Evolutionary conservation across 2,113 vertebrate species (phyloP), one percentile per base, ranked within the genome.

Genomic region (Aleadryas rufinucha): DNA sequence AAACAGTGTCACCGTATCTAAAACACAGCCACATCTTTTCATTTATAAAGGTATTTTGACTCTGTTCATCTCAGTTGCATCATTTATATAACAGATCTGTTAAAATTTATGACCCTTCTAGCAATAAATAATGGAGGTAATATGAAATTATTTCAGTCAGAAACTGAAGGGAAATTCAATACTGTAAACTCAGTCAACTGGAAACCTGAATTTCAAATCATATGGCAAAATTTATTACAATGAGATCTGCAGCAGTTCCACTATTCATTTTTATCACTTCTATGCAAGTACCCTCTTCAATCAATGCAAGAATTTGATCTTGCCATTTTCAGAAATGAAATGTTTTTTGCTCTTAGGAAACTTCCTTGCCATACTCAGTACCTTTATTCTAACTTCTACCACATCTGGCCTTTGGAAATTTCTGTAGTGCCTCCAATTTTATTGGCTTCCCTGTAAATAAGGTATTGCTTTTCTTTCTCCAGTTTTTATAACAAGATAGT

Each of bases 201-300:
- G 64, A 94, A 95, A 93, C 44, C 28, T 66, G 74, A 71, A 92
- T 92, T 94, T 95, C 76, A 89, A 95, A 96, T 94, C 57, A 37
- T 33, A 81, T 12, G 7, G 61, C 37, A 87, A 87, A 95, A 96
- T 91, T 88, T 94, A 86, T 95, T 93, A 79, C 57, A 92, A 78
- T 54, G 49, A 95, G 44, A 76, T 79, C 37, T 82, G 65, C 53
- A 84, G 87, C 61, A 83, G 44, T 83, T 87, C 60, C 71, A 42
- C 68, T 75, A 54, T 71, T 90, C 83, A 93, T 84, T 96, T 90
- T 68, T 71, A 65, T 31, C 45, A 89, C 16, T 65, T 75, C 65
- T 56, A 47, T 2, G 5, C 44, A 84, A 78, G n/a, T 47, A 72
- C 21, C 13, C 33, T 81, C 57, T 94, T 95, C 77, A 82, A 85